These are phyloP conservation scores for Stegostoma tigrinum DNA, from an alignment of 2,113 vertebrate genomes.

Conservation along the genomic window DNA sequence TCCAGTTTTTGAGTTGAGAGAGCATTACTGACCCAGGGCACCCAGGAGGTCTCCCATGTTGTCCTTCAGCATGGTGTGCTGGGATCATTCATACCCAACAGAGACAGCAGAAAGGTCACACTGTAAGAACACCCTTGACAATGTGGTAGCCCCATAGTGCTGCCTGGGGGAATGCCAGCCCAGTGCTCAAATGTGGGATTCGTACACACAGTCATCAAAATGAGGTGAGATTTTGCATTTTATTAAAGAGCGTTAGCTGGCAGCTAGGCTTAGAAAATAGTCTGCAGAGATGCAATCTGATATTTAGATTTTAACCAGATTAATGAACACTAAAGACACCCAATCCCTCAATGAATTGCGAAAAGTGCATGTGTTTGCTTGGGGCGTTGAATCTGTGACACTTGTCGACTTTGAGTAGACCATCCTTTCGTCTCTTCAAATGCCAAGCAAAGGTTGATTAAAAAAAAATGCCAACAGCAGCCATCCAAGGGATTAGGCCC, in stretches of 20 bases:
- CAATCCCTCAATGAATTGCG: neutral
- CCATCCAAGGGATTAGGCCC: constrained; percentile 39
- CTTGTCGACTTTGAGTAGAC: neutral
- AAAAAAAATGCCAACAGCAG: neutral
- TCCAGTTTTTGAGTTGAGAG: neutral
- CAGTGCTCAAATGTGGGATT: neutral
- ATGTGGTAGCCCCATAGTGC: neutral
- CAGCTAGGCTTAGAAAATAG: neutral
- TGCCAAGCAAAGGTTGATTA: neutral
- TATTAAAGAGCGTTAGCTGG: neutral
- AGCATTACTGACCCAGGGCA: neutral
- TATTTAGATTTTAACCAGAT: neutral
- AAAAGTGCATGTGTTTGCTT: neutral
- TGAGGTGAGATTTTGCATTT: neutral
- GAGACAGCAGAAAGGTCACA: neutral
- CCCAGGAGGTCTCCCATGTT: no score
- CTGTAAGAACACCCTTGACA: neutral
- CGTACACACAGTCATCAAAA: neutral
- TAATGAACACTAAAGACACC: neutral
- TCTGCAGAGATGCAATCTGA: neutral
- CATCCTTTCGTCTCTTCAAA: neutral
- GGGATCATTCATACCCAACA: no score
- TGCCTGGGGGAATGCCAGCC: neutral
- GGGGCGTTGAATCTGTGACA: neutral
- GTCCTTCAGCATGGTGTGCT: no score